Base-by-base conservation (phyloP, 2,797 vertebrate genomes). In the Sternarchorhynchus goeldii region DNA sequence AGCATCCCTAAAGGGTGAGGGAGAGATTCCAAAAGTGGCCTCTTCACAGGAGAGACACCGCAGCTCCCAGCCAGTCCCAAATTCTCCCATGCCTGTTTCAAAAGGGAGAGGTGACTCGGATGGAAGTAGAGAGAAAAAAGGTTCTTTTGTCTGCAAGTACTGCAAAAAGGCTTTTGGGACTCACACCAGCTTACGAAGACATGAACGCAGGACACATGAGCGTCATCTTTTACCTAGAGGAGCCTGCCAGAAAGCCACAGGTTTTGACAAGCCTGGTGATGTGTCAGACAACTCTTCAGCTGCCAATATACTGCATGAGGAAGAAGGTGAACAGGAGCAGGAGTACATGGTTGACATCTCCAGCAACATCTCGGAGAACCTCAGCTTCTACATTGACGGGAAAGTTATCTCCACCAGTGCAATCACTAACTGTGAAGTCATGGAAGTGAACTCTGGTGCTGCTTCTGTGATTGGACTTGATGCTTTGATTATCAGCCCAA, bases 301-400 rank as follows among this genome's bases (percentile, higher is more conserved):
- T 53, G 39, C 66, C 60, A 69, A 56, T 65, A 69, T 82, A 41
- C 77, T 79, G 56, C 69, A n/a, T 21, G 90, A 92, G 62, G 94
- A 95, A 76, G 93, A 95, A 0, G 91, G 89, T 1, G 92, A 93
- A 53, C 91, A 89, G 0, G 89, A 93, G 41, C 94, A 95, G 21
- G 94, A 96, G 45, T 98, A 96, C 82, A 95, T 97, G 87, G 94
- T 98, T 80, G 96, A 98, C 67, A 93, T 99, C 77, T 97, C 98
- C 20, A 95, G 95, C 87, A 96, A 97, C 84, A 96, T 97, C 85
- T 97, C 97, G 2, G 96, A 99, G 87, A 99, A 98, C 83, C 91
- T 99, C 76, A 96, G 96, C 87, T 96, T 96, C 87, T 98, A 97
- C 77, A 96, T 98, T 14, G 97, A 98, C 84, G 97, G 97, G 41